Conservation (phyloP, 2,797 vertebrate species). For the Coccyzus lansbergi region DNA sequence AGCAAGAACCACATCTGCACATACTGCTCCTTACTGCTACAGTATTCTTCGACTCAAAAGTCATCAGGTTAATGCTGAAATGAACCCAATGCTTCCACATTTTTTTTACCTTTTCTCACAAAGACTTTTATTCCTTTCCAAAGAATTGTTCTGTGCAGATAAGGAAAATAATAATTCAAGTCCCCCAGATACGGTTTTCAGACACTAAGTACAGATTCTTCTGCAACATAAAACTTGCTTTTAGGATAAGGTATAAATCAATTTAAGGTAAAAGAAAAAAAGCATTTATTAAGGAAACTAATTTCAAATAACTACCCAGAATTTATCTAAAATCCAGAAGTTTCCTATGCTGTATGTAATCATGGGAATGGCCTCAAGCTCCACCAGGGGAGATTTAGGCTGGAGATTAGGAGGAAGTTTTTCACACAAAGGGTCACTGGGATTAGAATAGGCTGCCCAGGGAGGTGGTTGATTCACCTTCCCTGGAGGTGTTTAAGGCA, state of each 20-base stretch:
- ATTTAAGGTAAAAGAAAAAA: neutral
- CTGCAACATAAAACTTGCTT: neutral
- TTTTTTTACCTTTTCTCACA: neutral
- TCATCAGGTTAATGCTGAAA: neutral
- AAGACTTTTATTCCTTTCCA: no score
- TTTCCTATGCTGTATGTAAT: neutral
- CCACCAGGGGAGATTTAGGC: no score
- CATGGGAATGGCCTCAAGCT: no score
- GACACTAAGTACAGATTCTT: neutral
- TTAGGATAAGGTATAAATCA: neutral
- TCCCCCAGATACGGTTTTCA: neutral
- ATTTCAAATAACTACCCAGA: neutral
- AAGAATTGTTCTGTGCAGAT: neutral
- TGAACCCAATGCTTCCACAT: neutral
- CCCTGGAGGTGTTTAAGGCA: no score
- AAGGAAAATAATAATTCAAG: neutral
- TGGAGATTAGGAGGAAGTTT: no score
- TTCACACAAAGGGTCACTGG: no score
- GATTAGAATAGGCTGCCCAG: no score
- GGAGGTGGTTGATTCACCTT: no score
- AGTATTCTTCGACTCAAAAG: neutral
- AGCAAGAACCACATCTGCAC: accelerated
- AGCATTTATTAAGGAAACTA: neutral
- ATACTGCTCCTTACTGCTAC: neutral
- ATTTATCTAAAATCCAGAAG: neutral